Evolutionary conservation across 1,140 invertebrate genomes (phyloP).

Genomic region (Pygmarrhopalites habei): DNA sequence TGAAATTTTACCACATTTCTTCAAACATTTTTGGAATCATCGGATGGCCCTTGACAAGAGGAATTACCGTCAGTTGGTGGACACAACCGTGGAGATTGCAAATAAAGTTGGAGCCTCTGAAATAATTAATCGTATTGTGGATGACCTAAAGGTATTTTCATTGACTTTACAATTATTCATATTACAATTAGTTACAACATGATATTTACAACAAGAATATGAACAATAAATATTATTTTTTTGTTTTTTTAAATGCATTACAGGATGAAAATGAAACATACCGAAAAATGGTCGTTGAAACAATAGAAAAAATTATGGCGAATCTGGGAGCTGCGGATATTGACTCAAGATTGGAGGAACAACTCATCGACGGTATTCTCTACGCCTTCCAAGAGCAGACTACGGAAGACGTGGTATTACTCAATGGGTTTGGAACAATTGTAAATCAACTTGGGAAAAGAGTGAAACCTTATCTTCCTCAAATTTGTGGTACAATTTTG

Average conservation of each 20-base stretch:
- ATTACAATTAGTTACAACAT: too few relatives aligned
- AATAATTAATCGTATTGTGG: conserved; percentile 96
- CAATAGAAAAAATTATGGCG: conserved; percentile 97
- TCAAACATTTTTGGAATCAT: conserved; percentile 99
- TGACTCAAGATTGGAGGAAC: conserved; percentile 94
- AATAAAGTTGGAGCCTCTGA: conserved; percentile 98
- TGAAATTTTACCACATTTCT: conserved; percentile 97
- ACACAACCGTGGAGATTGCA: conserved; percentile 99
- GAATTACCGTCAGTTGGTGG: conserved; percentile 96
- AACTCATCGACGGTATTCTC: conserved; percentile 97
- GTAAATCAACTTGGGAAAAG: conserved; percentile 95
- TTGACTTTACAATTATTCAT: too few relatives aligned
- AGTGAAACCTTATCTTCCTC: conserved; percentile 96
- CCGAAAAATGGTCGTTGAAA: conserved; percentile 99
- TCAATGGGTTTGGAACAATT: conserved; percentile 98
- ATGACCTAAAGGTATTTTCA: conserved; percentile 85
- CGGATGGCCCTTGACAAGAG: conserved; percentile 96
- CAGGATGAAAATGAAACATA: conserved; percentile 99
- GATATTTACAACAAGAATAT: too few relatives aligned
- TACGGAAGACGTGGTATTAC: conserved; percentile 99
- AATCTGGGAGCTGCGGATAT: conserved; percentile 72
- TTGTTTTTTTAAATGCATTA: too few relatives aligned
- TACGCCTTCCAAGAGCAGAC: conserved; percentile 99
- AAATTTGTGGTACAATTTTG: conserved; percentile 99
- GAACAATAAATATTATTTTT: too few relatives aligned